Percentiles rank a stretch among this genome's conserved stretches.
These are phyloP conservation scores for Lamprologus tigripictilis DNA, from an alignment of 2,113 vertebrate genomes.

Conservation along the genomic window DNA sequence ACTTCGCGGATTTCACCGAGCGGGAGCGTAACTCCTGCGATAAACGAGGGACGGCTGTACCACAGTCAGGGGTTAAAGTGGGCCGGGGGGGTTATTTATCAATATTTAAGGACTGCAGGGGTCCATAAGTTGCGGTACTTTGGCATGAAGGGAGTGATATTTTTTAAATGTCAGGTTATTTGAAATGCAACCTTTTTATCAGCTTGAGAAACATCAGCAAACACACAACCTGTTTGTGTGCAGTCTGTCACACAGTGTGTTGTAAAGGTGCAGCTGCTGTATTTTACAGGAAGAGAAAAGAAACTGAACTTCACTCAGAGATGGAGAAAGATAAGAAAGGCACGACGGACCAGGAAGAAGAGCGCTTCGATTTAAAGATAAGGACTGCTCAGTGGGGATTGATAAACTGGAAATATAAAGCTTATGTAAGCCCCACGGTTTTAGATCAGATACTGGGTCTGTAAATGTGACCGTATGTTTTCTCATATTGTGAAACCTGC, in stretches of 20 bases:
- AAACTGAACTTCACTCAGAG: background rate
- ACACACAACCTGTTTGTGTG: background rate
- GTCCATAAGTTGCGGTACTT: background rate
- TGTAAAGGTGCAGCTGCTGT: background rate
- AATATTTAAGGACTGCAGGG: background rate
- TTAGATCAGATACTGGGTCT: background rate
- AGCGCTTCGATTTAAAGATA: background rate
- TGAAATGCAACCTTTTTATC: background rate
- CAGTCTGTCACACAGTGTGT: fast-evolving
- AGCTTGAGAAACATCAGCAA: background rate
- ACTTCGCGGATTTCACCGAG: fast-evolving
- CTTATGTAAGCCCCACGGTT: background rate
- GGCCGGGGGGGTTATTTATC: background rate
- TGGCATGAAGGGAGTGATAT: background rate
- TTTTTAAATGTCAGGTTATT: background rate
- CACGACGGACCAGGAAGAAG: fast-evolving
- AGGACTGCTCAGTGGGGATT: background rate
- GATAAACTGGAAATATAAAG: background rate
- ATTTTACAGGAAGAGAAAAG: background rate
- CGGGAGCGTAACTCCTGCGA: fast-evolving
- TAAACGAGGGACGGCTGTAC: background rate
- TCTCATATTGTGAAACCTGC: fast-evolving
- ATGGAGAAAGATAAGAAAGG: background rate
- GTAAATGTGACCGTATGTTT: background rate
- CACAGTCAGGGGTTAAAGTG: background rate